Percentiles rank a stretch among this genome's conserved stretches.
These are phyloP conservation scores for Alectoris magna DNA, from an alignment of 2,797 vertebrate species.

Conservation along the genomic window DNA sequence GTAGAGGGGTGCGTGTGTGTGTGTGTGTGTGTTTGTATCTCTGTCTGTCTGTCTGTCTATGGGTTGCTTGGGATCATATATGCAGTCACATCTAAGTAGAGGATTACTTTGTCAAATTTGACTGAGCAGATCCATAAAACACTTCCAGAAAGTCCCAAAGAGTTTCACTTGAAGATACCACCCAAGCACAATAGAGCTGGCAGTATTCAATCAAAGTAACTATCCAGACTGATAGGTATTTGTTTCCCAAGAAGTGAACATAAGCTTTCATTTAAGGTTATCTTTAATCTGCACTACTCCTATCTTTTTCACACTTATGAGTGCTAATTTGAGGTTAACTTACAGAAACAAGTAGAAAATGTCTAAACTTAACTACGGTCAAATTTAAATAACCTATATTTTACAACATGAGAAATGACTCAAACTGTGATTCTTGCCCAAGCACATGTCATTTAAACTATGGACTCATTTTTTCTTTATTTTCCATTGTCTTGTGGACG, in stretches of 20 bases:
- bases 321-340: not conserved
- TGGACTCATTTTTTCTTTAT: not conserved
- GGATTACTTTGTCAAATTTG: not conserved
- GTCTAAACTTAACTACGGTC: not conserved
- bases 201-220: not conserved
- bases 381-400: not conserved
- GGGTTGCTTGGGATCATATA: not conserved
- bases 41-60: not conserved
- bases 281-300: not conserved
- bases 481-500: not conserved
- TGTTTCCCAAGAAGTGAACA: not conserved
- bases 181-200: not conserved
- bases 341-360: not conserved
- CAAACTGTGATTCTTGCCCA: not conserved
- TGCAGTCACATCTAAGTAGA: not conserved
- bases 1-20: no score
- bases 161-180: not conserved
- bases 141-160: not conserved
- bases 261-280: not conserved
- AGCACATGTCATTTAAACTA: not conserved
- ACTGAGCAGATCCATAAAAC: not conserved
- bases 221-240: not conserved
- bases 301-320: not conserved
- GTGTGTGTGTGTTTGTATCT: no score
- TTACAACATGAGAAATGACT: not conserved